Evolutionary conservation across 2,797 vertebrate genomes (phyloP).

Genomic region (Adrianichthys oophorus): DNA sequence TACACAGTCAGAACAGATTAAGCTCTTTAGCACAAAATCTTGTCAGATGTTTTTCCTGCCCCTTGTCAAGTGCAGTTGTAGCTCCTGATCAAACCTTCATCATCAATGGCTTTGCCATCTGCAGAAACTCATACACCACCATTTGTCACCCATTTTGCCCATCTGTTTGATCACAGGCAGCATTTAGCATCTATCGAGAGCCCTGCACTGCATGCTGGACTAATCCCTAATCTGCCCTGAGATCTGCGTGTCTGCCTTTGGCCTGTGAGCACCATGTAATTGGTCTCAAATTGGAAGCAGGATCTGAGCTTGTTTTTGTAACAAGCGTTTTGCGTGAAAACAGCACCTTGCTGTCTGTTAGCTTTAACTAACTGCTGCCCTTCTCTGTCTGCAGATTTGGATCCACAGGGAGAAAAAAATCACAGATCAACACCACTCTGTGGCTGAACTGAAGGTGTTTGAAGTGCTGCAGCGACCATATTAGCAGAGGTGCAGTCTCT

Average conservation of each 20-base stretch:
- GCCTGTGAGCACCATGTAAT: slow-evolving; percentile 62
- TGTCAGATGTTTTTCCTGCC: slow-evolving; percentile 19
- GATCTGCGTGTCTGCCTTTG: slow-evolving; percentile 60
- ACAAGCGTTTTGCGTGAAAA: slow-evolving; percentile 50
- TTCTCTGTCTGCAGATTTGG: slow-evolving; percentile 21
- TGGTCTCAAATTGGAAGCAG: slow-evolving; percentile 61
- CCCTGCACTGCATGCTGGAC: slow-evolving; percentile 28
- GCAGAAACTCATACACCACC: slow-evolving; percentile 6
- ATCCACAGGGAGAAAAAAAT: slow-evolving; percentile 7
- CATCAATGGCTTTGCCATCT: not conserved
- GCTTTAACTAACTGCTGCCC: slow-evolving; percentile 2
- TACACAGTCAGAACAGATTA: slow-evolving; percentile 44
- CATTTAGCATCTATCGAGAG: slow-evolving; percentile 48
- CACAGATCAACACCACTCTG: not conserved
- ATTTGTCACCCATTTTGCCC: slow-evolving; percentile 17
- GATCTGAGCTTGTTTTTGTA: slow-evolving; percentile 61
- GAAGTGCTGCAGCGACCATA: not conserved
- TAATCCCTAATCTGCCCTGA: slow-evolving; percentile 56
- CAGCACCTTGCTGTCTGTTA: slow-evolving; percentile 17
- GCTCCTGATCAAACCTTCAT: slow-evolving; percentile 2
- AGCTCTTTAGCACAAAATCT: slow-evolving; percentile 23
- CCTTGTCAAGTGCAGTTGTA: slow-evolving; percentile 10
- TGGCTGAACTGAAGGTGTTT: not conserved
- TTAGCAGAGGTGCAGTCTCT: not conserved
- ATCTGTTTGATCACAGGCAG: slow-evolving; percentile 25